Base-by-base conservation (phyloP, 2,888 invertebrate genomes). In the Eupithecia exiguata region DNA sequence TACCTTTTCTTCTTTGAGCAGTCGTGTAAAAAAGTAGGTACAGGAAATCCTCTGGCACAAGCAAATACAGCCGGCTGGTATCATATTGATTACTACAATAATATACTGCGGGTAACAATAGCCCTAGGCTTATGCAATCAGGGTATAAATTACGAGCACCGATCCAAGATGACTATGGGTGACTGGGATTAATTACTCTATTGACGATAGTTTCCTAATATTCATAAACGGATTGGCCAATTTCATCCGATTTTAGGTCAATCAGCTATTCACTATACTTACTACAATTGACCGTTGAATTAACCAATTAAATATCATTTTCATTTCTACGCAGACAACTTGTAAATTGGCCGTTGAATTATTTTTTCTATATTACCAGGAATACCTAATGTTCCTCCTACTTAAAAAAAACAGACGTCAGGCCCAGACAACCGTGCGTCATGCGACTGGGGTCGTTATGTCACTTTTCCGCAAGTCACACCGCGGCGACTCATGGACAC, bases 71-170 rank as follows among this genome's bases (percentile, higher is more conserved):
- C 12, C 12, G 21, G 58, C 36, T 36, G 10, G 62, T 35, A 62
- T 6, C 35, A 62, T 10, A 18, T 65, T 63, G 63, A 63, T 63
- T 36, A 30, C 53, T 12, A 25, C 21, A 58, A 58, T 30, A 30
- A 30, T 30, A 30, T 58, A 58, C 63, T 74, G 63, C 72, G 71
- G 38, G 69, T 66, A 70, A 76, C 74, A 77, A 79, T 71, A 72
- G 68, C 69, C 62, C 74, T 36, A 75, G 71, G 63, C 35, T 65
- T 65, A 21, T 70, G 74, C 69, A 77, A 79, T 82, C 74, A 72
- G 74, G 79, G 82, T 78, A 88, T 91, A 85, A 89, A 90, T 91
- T 86, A 88, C 82, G 74, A 80, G 73, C 77, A 77, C 77, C 90
- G 81, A 83, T 83, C 86, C 86, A 88, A 90, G 88, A 87, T 86